Percentiles rank a stretch among this genome's conserved stretches.
phyloP scores from a whole-genome alignment of 2,797 vertebrate genomes.

The Neoniphon sammara region DNA sequence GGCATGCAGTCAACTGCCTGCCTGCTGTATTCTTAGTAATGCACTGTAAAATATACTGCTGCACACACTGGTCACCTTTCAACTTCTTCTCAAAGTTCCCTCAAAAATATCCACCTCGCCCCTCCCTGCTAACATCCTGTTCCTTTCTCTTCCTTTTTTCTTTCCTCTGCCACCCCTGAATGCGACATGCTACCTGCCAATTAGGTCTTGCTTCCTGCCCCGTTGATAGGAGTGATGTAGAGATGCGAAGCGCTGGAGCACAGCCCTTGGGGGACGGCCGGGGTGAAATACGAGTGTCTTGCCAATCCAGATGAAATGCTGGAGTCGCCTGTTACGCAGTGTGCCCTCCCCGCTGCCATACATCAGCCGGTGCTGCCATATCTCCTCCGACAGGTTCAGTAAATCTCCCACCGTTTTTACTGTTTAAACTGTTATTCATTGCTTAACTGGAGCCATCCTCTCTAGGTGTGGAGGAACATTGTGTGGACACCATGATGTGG shows the following conservation, averaged over 20 bases:
- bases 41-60: background rate
- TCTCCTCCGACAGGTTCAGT: slow-evolving; percentile 68
- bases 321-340: slow-evolving; percentile 58
- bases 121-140: background rate
- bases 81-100: slow-evolving; percentile 7
- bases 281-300: slow-evolving; percentile 77
- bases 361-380: slow-evolving; percentile 69
- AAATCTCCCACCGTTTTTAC: slow-evolving; percentile 77
- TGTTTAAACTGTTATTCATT: slow-evolving; percentile 76
- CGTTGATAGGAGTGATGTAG: slow-evolving; percentile 75
- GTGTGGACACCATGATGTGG: slow-evolving; percentile 29
- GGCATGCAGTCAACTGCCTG: too few species aligned
- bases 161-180: slow-evolving; percentile 33
- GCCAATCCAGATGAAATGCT: slow-evolving; percentile 77
- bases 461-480: slow-evolving; percentile 29
- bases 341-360: slow-evolving; percentile 59
- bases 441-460: slow-evolving; percentile 57
- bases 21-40: background rate
- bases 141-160: slow-evolving; percentile 8
- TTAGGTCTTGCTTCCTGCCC: slow-evolving; percentile 55
- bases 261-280: slow-evolving; percentile 51
- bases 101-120: background rate
- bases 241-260: slow-evolving; percentile 60
- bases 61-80: background rate
- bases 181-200: slow-evolving; percentile 68